Percentiles rank a stretch among this genome's conserved stretches.
Conservation (phyloP, 1,140 invertebrate species). For the Pararge aegeria region DNA sequence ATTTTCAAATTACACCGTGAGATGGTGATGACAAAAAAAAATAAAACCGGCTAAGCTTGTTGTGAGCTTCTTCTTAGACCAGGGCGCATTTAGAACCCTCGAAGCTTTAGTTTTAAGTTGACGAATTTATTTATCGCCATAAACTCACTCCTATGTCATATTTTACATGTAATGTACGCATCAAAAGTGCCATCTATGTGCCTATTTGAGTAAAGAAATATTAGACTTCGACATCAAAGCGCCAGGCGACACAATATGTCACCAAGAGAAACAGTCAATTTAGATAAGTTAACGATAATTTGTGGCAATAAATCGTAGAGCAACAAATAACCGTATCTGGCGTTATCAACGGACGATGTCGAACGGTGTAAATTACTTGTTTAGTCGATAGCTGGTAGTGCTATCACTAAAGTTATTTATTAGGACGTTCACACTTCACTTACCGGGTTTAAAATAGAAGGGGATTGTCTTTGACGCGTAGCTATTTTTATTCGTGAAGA, state of each 20-base stretch:
- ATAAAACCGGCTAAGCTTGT: too few relatives aligned
- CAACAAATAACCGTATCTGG: constrained; percentile 1
- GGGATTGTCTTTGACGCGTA: neutral
- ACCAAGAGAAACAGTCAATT: constrained; percentile 3
- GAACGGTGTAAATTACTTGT: constrained; percentile 19
- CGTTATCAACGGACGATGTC: constrained; percentile 20
- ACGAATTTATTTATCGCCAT: too few relatives aligned
- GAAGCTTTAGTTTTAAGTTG: too few relatives aligned
- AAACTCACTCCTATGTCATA: too few relatives aligned
- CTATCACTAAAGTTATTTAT: constrained; percentile 17
- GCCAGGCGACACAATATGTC: neutral
- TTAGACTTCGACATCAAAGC: neutral
- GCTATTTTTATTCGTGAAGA: too few relatives aligned
- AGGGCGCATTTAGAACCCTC: too few relatives aligned
- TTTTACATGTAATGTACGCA: too few relatives aligned
- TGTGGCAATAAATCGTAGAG: neutral
- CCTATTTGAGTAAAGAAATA: too few relatives aligned
- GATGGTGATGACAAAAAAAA: too few relatives aligned
- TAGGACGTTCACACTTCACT: constrained; percentile 17
- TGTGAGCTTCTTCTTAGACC: too few relatives aligned
- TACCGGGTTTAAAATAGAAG: neutral
- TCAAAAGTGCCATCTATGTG: too few relatives aligned
- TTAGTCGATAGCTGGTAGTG: neutral
- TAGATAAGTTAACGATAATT: neutral
- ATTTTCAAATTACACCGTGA: too few relatives aligned